A percentile compares a stretch with the other conserved stretches of the same genome.
Evolutionary conservation across 53 echinoderm and acorn worm genomes (phyloP).

Genomic region (Temnopleurus reevesii): DNA sequence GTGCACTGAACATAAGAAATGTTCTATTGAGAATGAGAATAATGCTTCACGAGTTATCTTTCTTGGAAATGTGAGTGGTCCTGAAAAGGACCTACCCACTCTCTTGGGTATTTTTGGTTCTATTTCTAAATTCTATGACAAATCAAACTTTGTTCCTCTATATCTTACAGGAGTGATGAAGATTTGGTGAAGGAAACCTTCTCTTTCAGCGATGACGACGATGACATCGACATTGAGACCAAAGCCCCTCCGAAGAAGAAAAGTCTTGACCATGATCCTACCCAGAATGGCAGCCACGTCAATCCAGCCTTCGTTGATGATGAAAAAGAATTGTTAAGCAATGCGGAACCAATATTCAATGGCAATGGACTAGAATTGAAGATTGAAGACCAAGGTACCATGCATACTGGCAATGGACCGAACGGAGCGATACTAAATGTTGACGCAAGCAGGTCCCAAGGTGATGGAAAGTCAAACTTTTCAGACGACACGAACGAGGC

Average conservation of each 20-base stretch:
- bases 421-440: not conserved
- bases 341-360: not conserved
- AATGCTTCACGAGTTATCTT: no score
- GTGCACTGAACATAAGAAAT: no score
- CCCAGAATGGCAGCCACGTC: not conserved
- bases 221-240: not conserved
- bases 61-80: no score
- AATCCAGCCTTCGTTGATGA: slow-evolving; percentile 5
- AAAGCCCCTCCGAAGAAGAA: not conserved
- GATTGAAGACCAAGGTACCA: not conserved
- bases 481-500: not conserved
- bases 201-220: not conserved
- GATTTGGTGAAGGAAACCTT: not conserved
- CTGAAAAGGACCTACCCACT: no score
- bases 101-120: no score
- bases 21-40: no score
- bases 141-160: no score
- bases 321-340: slow-evolving; percentile 1
- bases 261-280: not conserved
- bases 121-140: no score
- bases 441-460: not conserved
- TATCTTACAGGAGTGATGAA: not conserved
- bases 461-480: not conserved
- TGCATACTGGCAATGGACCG: not conserved
- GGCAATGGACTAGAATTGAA: not conserved